These are phyloP conservation scores for Python bivittatus DNA, from an alignment of 2,113 vertebrate species.

Conservation along the genomic window DNA sequence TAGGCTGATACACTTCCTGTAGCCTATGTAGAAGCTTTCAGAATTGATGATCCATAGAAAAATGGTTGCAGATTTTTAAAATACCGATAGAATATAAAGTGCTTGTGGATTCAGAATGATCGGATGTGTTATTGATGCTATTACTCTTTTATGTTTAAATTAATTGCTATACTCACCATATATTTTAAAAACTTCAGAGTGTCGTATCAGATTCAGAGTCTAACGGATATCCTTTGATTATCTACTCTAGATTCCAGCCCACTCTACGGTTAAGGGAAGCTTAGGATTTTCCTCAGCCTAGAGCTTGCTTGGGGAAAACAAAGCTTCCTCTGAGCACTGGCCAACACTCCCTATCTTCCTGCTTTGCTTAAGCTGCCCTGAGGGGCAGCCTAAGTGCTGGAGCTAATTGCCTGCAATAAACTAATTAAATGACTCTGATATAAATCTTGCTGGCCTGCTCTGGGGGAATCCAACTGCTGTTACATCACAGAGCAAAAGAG, in stretches of 20 bases:
- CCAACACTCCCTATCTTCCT: constrained; percentile 20
- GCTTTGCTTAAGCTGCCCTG: constrained; percentile 37
- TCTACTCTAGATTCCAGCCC: background rate
- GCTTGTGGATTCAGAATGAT: background rate
- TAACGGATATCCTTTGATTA: background rate
- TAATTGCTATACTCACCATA: background rate
- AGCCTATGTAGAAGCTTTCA: background rate
- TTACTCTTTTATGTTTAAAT: background rate
- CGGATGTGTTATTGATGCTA: background rate
- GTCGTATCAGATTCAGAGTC: background rate
- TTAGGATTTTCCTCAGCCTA: background rate
- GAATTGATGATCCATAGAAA: background rate
- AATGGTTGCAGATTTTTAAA: background rate
- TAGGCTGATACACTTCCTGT: background rate
- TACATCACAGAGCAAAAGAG: background rate
- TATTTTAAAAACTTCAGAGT: background rate
- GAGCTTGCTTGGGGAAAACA: constrained; percentile 9
- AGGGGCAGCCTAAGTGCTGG: constrained; percentile 56
- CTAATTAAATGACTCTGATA: constrained; percentile 63
- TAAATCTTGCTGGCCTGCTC: constrained; percentile 24
- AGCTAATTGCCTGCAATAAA: constrained; percentile 68
- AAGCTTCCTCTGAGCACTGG: background rate
- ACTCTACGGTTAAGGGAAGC: fast-evolving
- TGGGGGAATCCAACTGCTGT: background rate
- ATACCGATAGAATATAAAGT: background rate